Base-by-base conservation (phyloP, 2,797 vertebrate genomes). In the Sardinella longiceps region DNA sequence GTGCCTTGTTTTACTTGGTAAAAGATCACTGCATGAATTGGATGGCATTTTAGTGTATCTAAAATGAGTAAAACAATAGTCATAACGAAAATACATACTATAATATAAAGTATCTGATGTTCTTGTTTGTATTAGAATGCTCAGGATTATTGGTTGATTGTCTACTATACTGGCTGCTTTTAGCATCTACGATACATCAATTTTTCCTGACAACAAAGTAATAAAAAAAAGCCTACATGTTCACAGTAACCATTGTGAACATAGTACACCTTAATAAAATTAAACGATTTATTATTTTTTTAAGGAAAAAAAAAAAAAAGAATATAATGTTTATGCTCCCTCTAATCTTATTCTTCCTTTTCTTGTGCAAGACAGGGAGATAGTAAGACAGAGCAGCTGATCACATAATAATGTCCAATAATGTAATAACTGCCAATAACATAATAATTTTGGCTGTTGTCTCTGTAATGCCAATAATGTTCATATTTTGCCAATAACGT, bases 1-100 rank as follows among this genome's bases (percentile, higher is more conserved):
- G 28, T 70, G 28, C 28, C 11, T 15, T 28, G 9, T 33, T 39
- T 39, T 33, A 74, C 66, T 20, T 74, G 33, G 66, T 74, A 74
- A 74, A 33, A 74, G 15, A 74, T 20, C 30, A 74, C 14, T 33
- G 66, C 9, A 70, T 28, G 30, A 74, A 74, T 5, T 74, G 33
- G 33, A 74, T 74, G 66, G 33, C 33, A 74, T 74, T 74, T 74
- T 74, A 74, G 66, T 74, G 66, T 74, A 74, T 33, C 15, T 20
- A 74, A 37, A 74, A 39, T 37, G 63, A 33, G 11, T 60, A 25
- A n/a, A 66, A 66, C 25, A 33, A 66, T 15, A 53, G 46, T 46
- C 46, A 66, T 10, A 30, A 28, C 28, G 3, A 66, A 53, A 20
- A 53, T 53, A 53, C 51, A 53, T 53, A 20, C 2, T 18, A 53